Conservation (phyloP, 37 sponge, comb jelly and placozoan genomes). For the Ianthella basta region DNA sequence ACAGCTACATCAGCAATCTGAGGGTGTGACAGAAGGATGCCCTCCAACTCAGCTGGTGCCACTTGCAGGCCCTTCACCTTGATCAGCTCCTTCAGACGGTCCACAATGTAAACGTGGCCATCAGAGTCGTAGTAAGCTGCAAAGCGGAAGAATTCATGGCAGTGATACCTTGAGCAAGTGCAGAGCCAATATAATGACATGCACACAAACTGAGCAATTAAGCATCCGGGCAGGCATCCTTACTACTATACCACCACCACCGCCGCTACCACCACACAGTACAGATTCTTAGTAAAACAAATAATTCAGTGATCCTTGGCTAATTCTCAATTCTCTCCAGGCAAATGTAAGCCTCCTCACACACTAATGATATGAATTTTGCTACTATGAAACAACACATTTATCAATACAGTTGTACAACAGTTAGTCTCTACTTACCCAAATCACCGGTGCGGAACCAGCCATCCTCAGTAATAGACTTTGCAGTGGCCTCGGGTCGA, state of each 20-base stretch:
- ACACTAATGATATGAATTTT: too few relatives aligned
- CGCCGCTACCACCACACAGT: too few relatives aligned
- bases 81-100: constrained; percentile 92
- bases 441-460: constrained; percentile 90
- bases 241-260: too few relatives aligned
- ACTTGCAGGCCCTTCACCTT: constrained; percentile 93
- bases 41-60: constrained; percentile 95
- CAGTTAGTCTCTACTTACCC: constrained; percentile 32
- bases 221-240: too few relatives aligned
- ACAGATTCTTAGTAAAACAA: too few relatives aligned
- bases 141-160: not conserved
- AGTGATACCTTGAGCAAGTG: not conserved
- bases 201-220: too few relatives aligned
- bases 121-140: constrained; percentile 71
- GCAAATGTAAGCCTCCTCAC: too few relatives aligned
- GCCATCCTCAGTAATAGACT: constrained; percentile 67
- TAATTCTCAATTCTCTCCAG: too few relatives aligned
- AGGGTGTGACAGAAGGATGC: constrained; percentile 70
- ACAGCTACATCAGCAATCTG: constrained; percentile 87
- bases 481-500: constrained; percentile 65
- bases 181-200: too few relatives aligned
- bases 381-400: too few relatives aligned
- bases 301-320: too few relatives aligned
- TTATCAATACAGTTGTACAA: too few relatives aligned
- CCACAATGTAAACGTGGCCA: constrained; percentile 83